A percentile compares a stretch with the other conserved stretches of the same genome.
Conservation (phyloP, 2,888 invertebrate genomes). For the Phlogophora meticulosa region DNA sequence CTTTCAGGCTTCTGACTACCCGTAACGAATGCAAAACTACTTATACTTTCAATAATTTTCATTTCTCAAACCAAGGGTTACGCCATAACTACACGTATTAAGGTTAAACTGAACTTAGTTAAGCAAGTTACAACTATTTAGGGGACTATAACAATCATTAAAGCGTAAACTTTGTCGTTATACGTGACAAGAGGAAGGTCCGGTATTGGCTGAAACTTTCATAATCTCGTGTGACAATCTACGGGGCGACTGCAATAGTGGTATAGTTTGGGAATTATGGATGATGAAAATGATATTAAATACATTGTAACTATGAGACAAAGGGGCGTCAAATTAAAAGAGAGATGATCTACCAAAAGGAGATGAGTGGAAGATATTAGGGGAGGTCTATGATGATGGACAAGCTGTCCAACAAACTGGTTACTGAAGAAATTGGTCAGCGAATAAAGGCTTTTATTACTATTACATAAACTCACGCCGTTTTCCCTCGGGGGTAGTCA, state of each 20-base stretch:
- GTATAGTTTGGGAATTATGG: conserved; percentile 4
- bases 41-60: neutral
- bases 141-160: conserved; percentile 23
- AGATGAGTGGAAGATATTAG: too few relatives aligned
- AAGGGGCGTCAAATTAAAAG: too few relatives aligned
- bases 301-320: neutral
- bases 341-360: too few relatives aligned
- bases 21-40: too few relatives aligned
- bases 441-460: too few relatives aligned
- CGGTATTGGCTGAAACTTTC: conserved; percentile 12
- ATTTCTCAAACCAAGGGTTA: neutral
- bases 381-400: too few relatives aligned
- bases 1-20: too few relatives aligned
- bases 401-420: too few relatives aligned
- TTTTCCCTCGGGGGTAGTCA: too few relatives aligned
- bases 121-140: conserved; percentile 29
- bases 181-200: conserved; percentile 22
- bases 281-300: neutral
- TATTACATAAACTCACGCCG: too few relatives aligned
- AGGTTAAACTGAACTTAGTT: neutral
- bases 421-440: too few relatives aligned
- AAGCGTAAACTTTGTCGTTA: conserved; percentile 15
- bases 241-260: conserved; percentile 1
- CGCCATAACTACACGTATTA: neutral
- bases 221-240: conserved; percentile 35